Evolutionary conservation across 1,140 invertebrate species (phyloP), one percentile per base, ranked within the genome.

Genomic region (Papilio polytes): DNA sequence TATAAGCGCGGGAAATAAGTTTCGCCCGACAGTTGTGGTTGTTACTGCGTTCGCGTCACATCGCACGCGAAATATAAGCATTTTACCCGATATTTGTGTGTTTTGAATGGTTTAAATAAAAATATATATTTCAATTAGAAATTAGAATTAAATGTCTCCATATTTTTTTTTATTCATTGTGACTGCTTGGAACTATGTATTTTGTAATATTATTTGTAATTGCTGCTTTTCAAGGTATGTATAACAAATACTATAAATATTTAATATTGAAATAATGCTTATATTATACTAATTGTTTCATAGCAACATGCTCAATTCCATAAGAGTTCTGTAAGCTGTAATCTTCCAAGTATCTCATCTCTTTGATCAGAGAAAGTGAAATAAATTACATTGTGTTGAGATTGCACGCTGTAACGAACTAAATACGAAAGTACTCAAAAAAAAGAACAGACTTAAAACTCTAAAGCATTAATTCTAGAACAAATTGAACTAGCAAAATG

Each of bases 1-100:
- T 90, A 90, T 90, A 92, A 86, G 85, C 86, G 85, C 84, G 87
- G 84, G 87, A 87, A 88, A 88, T 80, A 81, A 81, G n/a, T 74
- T 80, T 82, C 80, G 83, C 77, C 85, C 80, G 70, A 86, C 88
- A 88, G 87, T 90, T 85, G 86, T 82, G 80, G 84, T 86, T 80
- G 79, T 44, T 48, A 51, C 77, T 83, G 78, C 80, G 81, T 85
- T 66, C 82, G 83, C 73, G 78, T 78, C 70, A 70, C 74, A 44
- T 81, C 56, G 59, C 76, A 70, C 53, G 80, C 22, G 53, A 59
- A 63, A 70, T 81, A 84, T 80, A 63, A 48, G 22, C 80, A 80
- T 44, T 79, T 22, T 59, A 80, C 79, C 66, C 81, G 56, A 79
- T 74, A 53, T 31, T 70, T 7, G 6, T 26, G 44, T 74, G 4